Base-by-base conservation (phyloP, 2,797 vertebrate species). In the Leptoclinus maculatus region DNA sequence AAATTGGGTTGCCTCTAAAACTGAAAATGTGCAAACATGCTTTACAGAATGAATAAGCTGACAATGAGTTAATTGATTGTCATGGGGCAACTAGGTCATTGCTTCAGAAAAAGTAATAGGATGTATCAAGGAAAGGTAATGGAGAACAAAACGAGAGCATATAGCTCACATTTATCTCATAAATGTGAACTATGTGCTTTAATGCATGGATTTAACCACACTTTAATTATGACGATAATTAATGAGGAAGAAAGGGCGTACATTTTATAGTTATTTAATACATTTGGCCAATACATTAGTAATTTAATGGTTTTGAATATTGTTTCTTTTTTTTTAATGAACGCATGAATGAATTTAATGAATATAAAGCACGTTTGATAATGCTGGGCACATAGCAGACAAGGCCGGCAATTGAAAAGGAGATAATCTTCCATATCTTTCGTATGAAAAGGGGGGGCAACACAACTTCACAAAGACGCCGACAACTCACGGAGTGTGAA, bases 41-140 rank as follows among this genome's bases (percentile, higher is more conserved):
- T 56, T 66, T 45, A 66, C 38, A 67, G 39, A 75, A 69, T 66
- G 64, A 62, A 78, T 32, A 58, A 59, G 49, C 70, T n/a, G 27
- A 6, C 16, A 64, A 68, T 6, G 11, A 69, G 25, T 63, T 43
- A 17, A 67, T 62, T 53, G 79, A 82, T 88, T 83, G 80, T 51
- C 73, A 36, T 14, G 12, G 47, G 29, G 38, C 34, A 80, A 79
- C 65, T 72, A 73, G 76, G 76, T 67, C 59, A 54, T 6, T 66
- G 78, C 76, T 72, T 54, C 23, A 56, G 62, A 66, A 51, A 68
- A 77, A 80, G 34, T 71, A 72, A 78, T 75, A 58, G 9, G 36
- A 65, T 47, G 69, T 39, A 82, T 71, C 38, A 23, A 38, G 34
- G 23, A 70, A 65, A 43, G 9, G 41, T 58, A 49, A 80, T 67